Conservation (phyloP, 1,140 invertebrate genomes). For the Onthophagus taurus region DNA sequence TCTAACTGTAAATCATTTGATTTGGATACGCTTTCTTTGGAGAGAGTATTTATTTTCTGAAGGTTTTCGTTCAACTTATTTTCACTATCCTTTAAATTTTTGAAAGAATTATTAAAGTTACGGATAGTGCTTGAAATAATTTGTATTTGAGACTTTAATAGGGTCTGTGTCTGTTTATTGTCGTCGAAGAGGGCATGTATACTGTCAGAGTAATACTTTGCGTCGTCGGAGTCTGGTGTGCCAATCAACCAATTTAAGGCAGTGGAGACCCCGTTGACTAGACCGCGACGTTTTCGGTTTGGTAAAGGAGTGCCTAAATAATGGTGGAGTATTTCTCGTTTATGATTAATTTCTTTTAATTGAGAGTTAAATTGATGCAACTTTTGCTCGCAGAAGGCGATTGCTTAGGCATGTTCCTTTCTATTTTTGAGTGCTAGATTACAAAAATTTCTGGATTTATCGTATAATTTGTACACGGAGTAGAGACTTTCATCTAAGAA, state of each 20-base stretch:
- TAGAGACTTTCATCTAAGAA: not conserved
- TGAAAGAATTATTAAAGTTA: conserved; percentile 17
- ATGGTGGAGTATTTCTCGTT: conserved; percentile 30
- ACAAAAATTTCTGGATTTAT: too few species aligned
- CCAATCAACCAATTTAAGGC: conserved; percentile 33
- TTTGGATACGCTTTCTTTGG: not conserved
- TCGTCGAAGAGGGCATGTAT: conserved; percentile 17
- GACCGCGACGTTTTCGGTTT: too few species aligned
- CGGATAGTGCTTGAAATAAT: conserved; percentile 17
- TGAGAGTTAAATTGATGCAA: conserved; percentile 1
- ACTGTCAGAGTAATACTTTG: conserved; percentile 23
- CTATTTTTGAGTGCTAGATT: too few species aligned
- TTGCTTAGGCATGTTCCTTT: conserved; percentile 18
- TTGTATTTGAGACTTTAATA: conserved; percentile 19
- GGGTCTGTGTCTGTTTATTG: conserved; percentile 18
- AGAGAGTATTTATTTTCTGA: not conserved
- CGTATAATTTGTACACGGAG: too few species aligned
- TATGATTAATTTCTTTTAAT: too few species aligned
- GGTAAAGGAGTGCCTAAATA: too few species aligned
- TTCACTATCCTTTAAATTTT: not conserved
- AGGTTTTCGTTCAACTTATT: conserved; percentile 1
- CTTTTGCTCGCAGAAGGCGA: conserved; percentile 11
- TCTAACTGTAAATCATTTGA: conserved; percentile 1
- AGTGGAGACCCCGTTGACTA: too few species aligned
- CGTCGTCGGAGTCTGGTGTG: conserved; percentile 25